A percentile compares a stretch with the other conserved stretches of the same genome.
These are phyloP conservation scores for Notodonta dromedarius DNA, from an alignment of 2,888 invertebrate genomes.

Conservation along the genomic window DNA sequence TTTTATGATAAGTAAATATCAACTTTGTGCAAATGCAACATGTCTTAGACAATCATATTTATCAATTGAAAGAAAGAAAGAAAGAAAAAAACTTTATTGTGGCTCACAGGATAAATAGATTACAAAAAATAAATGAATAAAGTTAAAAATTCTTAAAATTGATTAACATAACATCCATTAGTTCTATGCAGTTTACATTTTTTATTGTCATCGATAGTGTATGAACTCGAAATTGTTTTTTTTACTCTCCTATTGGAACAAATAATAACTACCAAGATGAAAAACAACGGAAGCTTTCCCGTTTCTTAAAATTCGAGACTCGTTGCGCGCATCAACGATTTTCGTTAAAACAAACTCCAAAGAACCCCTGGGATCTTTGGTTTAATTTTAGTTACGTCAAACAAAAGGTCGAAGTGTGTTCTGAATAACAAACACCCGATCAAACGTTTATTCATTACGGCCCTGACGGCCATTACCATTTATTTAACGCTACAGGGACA, in stretches of 20 bases:
- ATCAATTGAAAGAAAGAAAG: no score
- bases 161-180: no score
- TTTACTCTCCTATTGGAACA: not conserved
- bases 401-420: constrained; percentile 36
- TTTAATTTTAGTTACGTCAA: constrained; percentile 40
- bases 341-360: constrained; percentile 28
- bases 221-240: no score
- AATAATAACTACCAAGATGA: not conserved
- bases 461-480: constrained; percentile 53
- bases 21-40: no score
- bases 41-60: no score
- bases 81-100: no score
- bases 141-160: no score
- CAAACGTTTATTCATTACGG: constrained; percentile 54
- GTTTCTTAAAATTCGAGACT: constrained; percentile 38
- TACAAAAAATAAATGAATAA: no score
- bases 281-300: not conserved
- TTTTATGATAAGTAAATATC: no score
- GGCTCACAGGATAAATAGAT: no score
- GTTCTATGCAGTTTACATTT: no score
- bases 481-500: constrained; percentile 44
- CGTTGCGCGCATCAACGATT: constrained; percentile 38
- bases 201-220: no score
- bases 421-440: constrained; percentile 56
- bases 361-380: constrained; percentile 35